phyloP scores from a whole-genome alignment of 2,113 vertebrate species.

The Eublepharis macularius region DNA sequence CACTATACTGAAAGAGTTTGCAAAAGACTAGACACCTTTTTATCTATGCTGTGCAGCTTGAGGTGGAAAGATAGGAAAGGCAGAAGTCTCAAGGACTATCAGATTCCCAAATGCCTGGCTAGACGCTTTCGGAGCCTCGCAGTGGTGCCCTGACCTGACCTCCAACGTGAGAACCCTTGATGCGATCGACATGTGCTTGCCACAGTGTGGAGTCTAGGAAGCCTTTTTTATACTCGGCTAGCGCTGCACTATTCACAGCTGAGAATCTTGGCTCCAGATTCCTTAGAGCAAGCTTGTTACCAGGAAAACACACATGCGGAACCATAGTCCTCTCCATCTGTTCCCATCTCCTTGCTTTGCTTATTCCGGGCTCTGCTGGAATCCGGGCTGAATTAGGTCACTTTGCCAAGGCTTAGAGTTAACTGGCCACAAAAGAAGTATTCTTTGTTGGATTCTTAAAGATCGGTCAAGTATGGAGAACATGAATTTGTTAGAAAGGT shows the following conservation, averaged over 20 bases:
- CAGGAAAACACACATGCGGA: background rate
- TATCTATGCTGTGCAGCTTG: too few species aligned
- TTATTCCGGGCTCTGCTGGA: background rate
- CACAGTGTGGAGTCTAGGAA: background rate
- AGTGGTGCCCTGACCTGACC: background rate
- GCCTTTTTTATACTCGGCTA: background rate
- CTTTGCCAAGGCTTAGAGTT: background rate
- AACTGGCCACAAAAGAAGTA: background rate
- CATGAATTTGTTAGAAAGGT: background rate
- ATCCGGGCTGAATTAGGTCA: background rate
- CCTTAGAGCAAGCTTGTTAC: background rate
- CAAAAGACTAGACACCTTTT: background rate
- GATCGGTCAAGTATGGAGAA: background rate
- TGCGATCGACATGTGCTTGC: background rate
- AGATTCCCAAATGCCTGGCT: background rate
- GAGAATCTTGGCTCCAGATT: conserved; percentile 4
- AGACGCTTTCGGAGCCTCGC: background rate
- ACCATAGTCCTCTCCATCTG: conserved; percentile 6
- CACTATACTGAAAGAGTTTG: background rate
- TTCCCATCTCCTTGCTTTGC: background rate
- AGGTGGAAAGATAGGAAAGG: background rate
- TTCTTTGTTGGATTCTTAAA: background rate
- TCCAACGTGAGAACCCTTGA: background rate
- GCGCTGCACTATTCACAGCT: conserved; percentile 13
- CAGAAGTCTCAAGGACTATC: background rate